Evolutionary conservation across 2,888 invertebrate species (phyloP).

Genomic region (Elysia crispata): DNA sequence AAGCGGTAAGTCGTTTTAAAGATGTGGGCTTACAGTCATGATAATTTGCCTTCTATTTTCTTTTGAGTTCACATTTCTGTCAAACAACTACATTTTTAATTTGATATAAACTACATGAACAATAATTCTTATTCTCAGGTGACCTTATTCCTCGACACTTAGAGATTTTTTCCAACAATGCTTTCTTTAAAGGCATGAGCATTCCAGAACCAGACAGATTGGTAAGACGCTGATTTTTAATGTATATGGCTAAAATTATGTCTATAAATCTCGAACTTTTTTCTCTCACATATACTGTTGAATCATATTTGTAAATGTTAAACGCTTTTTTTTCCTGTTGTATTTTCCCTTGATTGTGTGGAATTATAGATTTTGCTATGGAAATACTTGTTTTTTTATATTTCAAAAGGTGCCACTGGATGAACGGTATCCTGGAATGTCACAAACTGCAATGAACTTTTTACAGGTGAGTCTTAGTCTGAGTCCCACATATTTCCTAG

Average conservation of each 20-base stretch:
- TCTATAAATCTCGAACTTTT: background rate
- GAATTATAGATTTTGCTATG: background rate
- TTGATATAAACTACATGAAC: too few species aligned
- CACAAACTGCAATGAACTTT: constrained; percentile 70
- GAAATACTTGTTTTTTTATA: background rate
- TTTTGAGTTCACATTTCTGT: too few species aligned
- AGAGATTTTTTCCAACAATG: constrained; percentile 96
- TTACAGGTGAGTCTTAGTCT: constrained; percentile 64
- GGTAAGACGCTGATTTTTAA: constrained; percentile 64
- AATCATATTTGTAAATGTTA: too few species aligned
- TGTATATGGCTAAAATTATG: background rate
- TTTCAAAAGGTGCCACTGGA: constrained; percentile 85
- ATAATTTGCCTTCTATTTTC: too few species aligned
- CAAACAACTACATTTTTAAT: too few species aligned
- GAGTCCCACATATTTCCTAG: background rate
- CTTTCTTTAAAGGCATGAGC: constrained; percentile 94
- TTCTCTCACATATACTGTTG: too few species aligned
- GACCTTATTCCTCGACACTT: constrained; percentile 95
- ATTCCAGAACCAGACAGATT: constrained; percentile 93
- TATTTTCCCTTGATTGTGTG: background rate
- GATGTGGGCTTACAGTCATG: too few species aligned
- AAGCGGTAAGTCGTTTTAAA: too few species aligned
- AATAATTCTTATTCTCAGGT: constrained; percentile 78
- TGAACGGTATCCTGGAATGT: constrained; percentile 87
- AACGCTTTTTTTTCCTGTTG: background rate